Percentiles rank a stretch among this genome's conserved stretches.
phyloP scores from a whole-genome alignment of 2,797 vertebrate genomes.

The Gymnocypris eckloni region DNA sequence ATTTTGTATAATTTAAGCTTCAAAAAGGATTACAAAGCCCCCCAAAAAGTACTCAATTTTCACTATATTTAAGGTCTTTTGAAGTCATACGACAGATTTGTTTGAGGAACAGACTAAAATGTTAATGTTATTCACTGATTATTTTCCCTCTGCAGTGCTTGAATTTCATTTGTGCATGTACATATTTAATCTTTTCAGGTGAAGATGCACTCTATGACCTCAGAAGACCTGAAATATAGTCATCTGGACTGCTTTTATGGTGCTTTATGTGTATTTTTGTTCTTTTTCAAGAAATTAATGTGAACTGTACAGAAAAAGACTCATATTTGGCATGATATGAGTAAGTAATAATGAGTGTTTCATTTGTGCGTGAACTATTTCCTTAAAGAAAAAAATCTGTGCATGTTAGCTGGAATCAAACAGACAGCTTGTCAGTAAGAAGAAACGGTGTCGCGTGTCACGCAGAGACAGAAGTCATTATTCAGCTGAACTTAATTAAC shows the following conservation, averaged over 20 bases:
- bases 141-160: neutral
- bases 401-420: constrained; percentile 22
- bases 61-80: neutral
- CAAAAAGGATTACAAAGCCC: neutral
- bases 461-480: constrained; percentile 48
- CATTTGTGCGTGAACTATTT: neutral
- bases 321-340: neutral
- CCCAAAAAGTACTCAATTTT: neutral
- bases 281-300: neutral
- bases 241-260: neutral
- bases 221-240: neutral
- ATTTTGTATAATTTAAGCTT: neutral
- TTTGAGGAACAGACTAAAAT: neutral
- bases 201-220: neutral
- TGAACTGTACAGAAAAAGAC: neutral
- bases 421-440: constrained; percentile 46
- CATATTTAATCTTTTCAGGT: neutral
- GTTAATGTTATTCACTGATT: neutral
- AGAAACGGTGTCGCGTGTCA: constrained; percentile 31
- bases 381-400: neutral
- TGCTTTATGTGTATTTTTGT: neutral
- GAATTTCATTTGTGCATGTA: neutral
- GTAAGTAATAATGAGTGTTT: neutral
- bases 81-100: neutral
- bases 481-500: constrained; percentile 56